Base-by-base conservation (phyloP, 2,113 vertebrate genomes). In the Amia ocellicauda region DNA sequence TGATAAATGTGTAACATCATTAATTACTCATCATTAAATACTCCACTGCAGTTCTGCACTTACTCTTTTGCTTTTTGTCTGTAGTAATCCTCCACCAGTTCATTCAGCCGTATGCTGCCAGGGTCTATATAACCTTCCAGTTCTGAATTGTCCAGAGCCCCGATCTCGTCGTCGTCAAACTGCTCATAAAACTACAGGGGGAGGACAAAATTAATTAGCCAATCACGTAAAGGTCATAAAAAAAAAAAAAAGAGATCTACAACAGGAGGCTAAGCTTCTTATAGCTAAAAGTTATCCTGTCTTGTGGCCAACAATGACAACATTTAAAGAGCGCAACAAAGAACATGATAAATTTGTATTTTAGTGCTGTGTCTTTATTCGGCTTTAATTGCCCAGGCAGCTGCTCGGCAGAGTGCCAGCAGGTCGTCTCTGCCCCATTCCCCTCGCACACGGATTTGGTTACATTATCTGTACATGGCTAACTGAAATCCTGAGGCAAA, bases 111-210 rank as follows among this genome's bases (percentile, higher is more conserved):
- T 31, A 13, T 61, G 62, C 93, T 97, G 81, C 91, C 86, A 0
- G 90, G 86, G 43, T 88, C 78, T 68, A 99, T 94, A 65, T 83
- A 92, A 7, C 97, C 96, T 79, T 99, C 96, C 72, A 99, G 78
- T 74, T 99, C 97, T 0, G 90, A 85, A 3, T 99, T 95, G 82
- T 99, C 97, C 85, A 99, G 78, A 3, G 97, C 89, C 58, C 97
- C 97, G 45, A 99, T 97, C 81, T 99, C 97, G 67, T 93, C 95
- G 13, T 97, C 95, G 13, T 98, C 95, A 74, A 98, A 99, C 62
- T 98, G 95, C 31, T 98, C 92, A 53, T 85, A 99, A 77, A 99
- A 97, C 96, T 99, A 68, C 11, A 9, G 3, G 43, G 24, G 24
- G 51, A 49, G 19, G 42, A n/a, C n/a, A n/a, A n/a, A n/a, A n/a